A percentile compares a stretch with the other conserved stretches of the same genome.
These are phyloP conservation scores for Procambarus virginalis DNA, from an alignment of 1,140 invertebrate species.

Conservation along the genomic window DNA sequence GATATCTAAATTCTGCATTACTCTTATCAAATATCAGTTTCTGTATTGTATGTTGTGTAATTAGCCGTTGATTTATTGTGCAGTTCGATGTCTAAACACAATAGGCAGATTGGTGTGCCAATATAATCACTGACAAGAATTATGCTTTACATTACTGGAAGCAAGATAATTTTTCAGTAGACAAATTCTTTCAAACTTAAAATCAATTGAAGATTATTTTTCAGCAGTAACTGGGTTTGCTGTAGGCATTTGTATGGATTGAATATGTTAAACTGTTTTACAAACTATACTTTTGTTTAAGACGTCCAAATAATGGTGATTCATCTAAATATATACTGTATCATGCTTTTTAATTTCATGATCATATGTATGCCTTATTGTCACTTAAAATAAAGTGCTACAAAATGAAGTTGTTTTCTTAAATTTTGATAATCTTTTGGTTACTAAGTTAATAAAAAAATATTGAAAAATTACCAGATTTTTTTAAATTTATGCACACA, in stretches of 20 bases:
- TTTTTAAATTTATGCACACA: too few relatives aligned
- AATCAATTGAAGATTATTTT: not conserved
- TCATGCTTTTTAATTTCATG: slow-evolving; percentile 11
- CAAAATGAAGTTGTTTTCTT: not conserved
- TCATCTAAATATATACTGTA: not conserved
- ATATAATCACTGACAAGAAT: not conserved
- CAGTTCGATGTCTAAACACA: not conserved
- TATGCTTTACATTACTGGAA: not conserved
- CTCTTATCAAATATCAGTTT: not conserved
- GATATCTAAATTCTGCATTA: not conserved
- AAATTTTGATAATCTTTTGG: not conserved
- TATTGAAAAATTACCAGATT: too few relatives aligned
- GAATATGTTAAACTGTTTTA: not conserved
- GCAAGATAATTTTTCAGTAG: not conserved
- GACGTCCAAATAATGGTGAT: not conserved
- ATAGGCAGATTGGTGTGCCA: not conserved
- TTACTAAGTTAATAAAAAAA: not conserved
- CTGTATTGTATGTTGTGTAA: not conserved
- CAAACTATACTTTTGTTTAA: not conserved
- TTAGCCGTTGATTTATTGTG: not conserved
- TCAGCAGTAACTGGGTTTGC: not conserved
- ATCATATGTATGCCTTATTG: slow-evolving; percentile 5
- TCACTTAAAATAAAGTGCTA: not conserved
- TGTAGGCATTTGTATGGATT: slow-evolving; percentile 6
- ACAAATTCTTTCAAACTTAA: not conserved